Evolutionary conservation across 2,888 invertebrate species (phyloP), one percentile per base, ranked within the genome.

Genomic region (Hypomecis atomaria): DNA sequence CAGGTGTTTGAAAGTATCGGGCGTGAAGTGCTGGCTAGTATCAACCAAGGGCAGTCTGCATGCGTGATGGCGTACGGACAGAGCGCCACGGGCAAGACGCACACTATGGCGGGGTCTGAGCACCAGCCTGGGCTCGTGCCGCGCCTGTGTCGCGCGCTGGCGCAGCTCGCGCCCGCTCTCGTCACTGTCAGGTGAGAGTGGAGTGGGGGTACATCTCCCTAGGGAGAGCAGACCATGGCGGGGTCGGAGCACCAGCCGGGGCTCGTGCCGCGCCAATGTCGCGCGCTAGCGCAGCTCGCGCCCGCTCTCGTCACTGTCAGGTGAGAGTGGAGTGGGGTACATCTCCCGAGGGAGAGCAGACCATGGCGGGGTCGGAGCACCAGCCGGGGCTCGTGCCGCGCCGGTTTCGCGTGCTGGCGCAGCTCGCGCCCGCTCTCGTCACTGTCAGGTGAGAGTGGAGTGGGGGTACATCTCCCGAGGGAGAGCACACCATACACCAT

Each of bases 41-140:
- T 96, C 8, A 92, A 94, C 62, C 90, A 91, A 4, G 95, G 96
- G 0, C 93, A 93, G 70, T 95, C 96, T 69, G 94, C 95, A 0
- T 96, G 96, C 79, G 94, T 96, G 44, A 91, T 96, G 78, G 95
- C 96, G 0, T 96, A 96, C 76, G 96, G 96, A 0, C 96, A 96
- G 84, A 96, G 96, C 74, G 95, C 96, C 0, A 95, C 96, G 0
- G 96, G 96, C 34, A 96, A 96, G 85, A 96, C 96, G 0, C 95
- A 96, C 79, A 96, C 96, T 7, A 96, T 96, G 96, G 95, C 96
- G 94, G 96, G 96, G 0, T 84, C 92, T 0, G 87, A 87, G 0
- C 52, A 74, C 0, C 84, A 90, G 45, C 90, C 90, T 0, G 93
- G 92, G 0, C 75, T 93, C 7, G 83, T 91, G 59, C 91, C 92